A percentile compares a stretch with the other conserved stretches of the same genome.
Evolutionary conservation across 1,140 invertebrate genomes (phyloP).

Genomic region (Brachionus manjavacas): DNA sequence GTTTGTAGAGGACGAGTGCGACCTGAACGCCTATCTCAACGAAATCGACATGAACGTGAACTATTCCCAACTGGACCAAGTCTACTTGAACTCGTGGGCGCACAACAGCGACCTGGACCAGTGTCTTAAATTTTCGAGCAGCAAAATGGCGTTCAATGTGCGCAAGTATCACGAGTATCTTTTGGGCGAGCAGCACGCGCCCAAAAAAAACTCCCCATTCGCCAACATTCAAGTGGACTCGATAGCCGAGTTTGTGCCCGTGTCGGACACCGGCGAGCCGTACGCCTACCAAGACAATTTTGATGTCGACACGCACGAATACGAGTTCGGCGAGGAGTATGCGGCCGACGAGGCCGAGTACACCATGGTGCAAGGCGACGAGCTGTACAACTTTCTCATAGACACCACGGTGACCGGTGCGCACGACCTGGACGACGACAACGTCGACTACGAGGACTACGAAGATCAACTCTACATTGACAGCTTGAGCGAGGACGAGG

Average conservation of each 20-base stretch:
- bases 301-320: not conserved
- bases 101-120: not conserved
- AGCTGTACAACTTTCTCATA: not conserved
- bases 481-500: conserved; percentile 15
- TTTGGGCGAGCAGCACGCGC: not conserved
- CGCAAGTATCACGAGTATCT: not conserved
- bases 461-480: conserved; percentile 17
- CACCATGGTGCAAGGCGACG: too few species aligned
- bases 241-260: conserved; percentile 32
- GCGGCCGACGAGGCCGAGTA: not conserved
- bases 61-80: not conserved
- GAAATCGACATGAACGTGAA: conserved; percentile 34
- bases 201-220: not conserved
- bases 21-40: conserved; percentile 13
- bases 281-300: not conserved
- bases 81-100: not conserved
- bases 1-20: not conserved
- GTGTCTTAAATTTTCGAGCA: not conserved
- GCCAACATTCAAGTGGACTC: conserved; percentile 26
- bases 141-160: conserved; percentile 25
- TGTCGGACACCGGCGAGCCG: not conserved
- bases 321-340: not conserved
- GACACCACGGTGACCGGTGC: not conserved
- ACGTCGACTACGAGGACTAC: conserved; percentile 4
- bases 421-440: not conserved